Base-by-base conservation (phyloP, 2,797 vertebrate species). In the Limosa lapponica region DNA sequence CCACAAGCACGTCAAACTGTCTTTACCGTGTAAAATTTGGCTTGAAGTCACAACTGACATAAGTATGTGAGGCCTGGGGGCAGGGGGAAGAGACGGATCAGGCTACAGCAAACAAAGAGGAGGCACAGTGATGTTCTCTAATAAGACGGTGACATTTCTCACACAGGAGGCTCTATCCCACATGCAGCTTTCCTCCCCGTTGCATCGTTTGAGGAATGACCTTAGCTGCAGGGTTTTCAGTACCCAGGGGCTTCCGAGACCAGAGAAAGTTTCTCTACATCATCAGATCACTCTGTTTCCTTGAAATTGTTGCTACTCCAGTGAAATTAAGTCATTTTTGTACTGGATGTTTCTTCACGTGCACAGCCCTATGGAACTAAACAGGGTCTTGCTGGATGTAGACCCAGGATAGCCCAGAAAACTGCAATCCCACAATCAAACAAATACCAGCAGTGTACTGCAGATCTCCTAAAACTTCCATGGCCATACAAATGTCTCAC, bases 41-140 rank as follows among this genome's bases (percentile, higher is more conserved):
- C 90, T 95, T 43, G 49, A 94, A 97, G 90, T 93, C 88, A 95
- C 90, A 94, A 78, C 71, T 94, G 78, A 13, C 74, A 22, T 34
- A 87, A 87, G 54, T 48, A 94, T 69, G 93, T 49, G 58, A 96
- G 65, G 80, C 86, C 88, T 87, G 49, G 19, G 74, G 83, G 80
- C 44, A 87, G 22, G 48, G 62, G 34, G 9, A 90, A 73, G 81
- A 92, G 34, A 39, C 61, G 83, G 48, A 78, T 71, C 72, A 69
- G 52, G 37, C 82, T 72, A 46, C 11, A 57, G 41, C 46, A 59
- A 84, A 95, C 86, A 95, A 94, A 77, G 49, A 89, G 32, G 32
- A 87, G 64, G 36, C 32, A 95, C 44, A 34, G 36, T 0, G 0
- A 43, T 36, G 77, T 15, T 75, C 52, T 61, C 36, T 41, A 84